Conservation (phyloP, 2,797 vertebrate genomes). For the Spinus olivaceus region DNA sequence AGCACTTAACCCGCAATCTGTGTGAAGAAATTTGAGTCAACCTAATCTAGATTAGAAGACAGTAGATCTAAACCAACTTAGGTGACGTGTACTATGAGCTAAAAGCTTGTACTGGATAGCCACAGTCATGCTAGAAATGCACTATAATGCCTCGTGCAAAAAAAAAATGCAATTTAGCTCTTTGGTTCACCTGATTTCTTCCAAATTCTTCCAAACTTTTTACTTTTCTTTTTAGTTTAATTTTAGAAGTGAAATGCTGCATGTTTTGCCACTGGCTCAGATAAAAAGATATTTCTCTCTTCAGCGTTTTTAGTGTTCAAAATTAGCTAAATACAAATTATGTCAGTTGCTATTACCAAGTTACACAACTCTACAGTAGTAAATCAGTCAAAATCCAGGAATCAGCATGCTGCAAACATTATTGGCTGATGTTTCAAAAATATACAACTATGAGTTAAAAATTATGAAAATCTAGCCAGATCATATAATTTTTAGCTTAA, state of each 20-base stretch:
- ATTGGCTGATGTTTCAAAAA: not conserved
- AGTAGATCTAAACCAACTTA: not conserved
- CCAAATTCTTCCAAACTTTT: not conserved
- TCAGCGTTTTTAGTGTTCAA: not conserved
- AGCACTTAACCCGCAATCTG: not conserved
- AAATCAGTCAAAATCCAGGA: not conserved
- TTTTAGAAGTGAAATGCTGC: not conserved
- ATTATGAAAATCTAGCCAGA: not conserved
- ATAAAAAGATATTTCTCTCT: not conserved
- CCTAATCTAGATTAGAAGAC: not conserved
- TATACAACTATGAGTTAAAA: not conserved
- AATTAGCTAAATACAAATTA: not conserved
- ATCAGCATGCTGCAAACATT: not conserved
- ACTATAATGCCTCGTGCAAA: not conserved
- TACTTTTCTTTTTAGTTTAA: not conserved
- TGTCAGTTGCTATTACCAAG: not conserved
- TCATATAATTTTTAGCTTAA: not conserved
- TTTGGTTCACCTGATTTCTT: not conserved
- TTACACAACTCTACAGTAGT: not conserved
- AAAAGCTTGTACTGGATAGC: not conserved
- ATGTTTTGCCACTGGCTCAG: not conserved
- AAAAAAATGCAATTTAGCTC: not conserved
- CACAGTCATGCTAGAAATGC: not conserved
- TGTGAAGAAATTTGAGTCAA: not conserved
- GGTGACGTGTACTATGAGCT: not conserved